phyloP scores from a whole-genome alignment of 2,888 invertebrate genomes.

The Melinaea menophilus region DNA sequence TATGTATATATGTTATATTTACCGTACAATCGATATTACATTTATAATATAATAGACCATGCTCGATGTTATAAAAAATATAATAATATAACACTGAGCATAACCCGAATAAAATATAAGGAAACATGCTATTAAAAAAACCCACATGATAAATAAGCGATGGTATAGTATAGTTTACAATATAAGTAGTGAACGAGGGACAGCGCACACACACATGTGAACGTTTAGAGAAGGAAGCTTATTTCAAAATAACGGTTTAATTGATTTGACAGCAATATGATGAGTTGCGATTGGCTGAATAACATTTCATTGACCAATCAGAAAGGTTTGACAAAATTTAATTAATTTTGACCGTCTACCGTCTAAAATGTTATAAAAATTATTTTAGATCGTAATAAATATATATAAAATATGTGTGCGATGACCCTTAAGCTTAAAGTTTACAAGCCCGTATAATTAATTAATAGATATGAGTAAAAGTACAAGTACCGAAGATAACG shows the following conservation, averaged over 20 bases:
- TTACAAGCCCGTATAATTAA: neutral
- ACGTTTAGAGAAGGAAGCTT: no score
- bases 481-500: slow-evolving; percentile 3
- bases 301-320: no score
- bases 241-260: no score
- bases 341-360: neutral
- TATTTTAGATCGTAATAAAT: neutral
- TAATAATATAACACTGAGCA: slow-evolving; percentile 47
- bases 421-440: neutral
- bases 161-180: slow-evolving; percentile 43
- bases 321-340: neutral
- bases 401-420: neutral
- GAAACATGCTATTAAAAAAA: slow-evolving; percentile 74
- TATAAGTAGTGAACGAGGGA: neutral
- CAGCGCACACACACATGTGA: neutral
- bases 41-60: slow-evolving; percentile 21
- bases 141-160: slow-evolving; percentile 73
- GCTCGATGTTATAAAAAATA: slow-evolving; percentile 29
- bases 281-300: no score
- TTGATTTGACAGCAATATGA: no score
- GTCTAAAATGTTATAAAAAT: no score
- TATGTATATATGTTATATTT: slow-evolving; percentile 3
- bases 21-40: slow-evolving; percentile 11
- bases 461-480: neutral
- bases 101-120: slow-evolving; percentile 37